Evolutionary conservation across 1,140 invertebrate genomes (phyloP), one percentile per base, ranked within the genome.

Genomic region (Mactra quadrangularis): DNA sequence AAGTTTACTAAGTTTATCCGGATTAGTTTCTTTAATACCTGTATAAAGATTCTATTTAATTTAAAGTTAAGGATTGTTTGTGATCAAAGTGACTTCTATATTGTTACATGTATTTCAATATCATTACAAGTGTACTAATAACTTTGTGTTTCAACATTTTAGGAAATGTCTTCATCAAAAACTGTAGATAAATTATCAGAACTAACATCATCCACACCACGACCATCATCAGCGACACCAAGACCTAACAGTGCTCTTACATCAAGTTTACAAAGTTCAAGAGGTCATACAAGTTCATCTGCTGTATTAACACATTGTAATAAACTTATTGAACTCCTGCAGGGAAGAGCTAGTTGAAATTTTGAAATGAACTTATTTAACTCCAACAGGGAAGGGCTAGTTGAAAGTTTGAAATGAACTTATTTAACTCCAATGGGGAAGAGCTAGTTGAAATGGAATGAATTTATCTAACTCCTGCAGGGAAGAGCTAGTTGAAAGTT

Each of bases 81-180:
- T n/a, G n/a, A n/a, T n/a, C n/a, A n/a, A n/a, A n/a, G n/a, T n/a
- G n/a, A n/a, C n/a, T n/a, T n/a, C n/a, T n/a, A n/a, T n/a, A n/a
- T n/a, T n/a, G n/a, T n/a, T n/a, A n/a, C n/a, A n/a, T n/a, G n/a
- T n/a, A n/a, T n/a, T n/a, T n/a, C n/a, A n/a, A n/a, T n/a, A n/a
- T n/a, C n/a, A n/a, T n/a, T n/a, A n/a, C n/a, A n/a, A n/a, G n/a
- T n/a, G n/a, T n/a, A n/a, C n/a, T n/a, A n/a, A n/a, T n/a, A n/a
- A 41, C 15, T 41, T 41, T 41, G 15, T 45, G 45, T 60, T 41
- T 41, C 27, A n/a, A n/a, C n/a, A 33, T 25, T 41, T 6, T 75
- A 89, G 88, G 87, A 88, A 71, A 85, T 89, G 75, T 47, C 85
- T 29, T 68, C 76, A 19, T 27, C 87, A 45, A 82, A 89, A 71